Percentiles rank a stretch among this genome's conserved stretches.
These are phyloP conservation scores for Chironomus tentans DNA, from an alignment of 2,888 invertebrate genomes.

Conservation along the genomic window DNA sequence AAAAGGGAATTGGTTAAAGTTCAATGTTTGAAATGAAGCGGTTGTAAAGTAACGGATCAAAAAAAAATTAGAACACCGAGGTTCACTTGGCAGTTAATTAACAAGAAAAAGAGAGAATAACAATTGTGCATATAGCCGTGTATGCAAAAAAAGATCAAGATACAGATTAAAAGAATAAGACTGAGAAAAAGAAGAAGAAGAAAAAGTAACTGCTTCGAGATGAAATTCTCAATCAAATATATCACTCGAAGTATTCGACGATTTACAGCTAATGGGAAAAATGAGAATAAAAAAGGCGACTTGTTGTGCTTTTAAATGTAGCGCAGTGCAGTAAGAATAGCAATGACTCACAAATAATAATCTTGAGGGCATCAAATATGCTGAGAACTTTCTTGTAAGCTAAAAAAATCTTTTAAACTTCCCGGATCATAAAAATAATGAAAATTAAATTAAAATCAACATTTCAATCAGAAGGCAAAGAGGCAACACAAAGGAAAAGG, in stretches of 20 bases:
- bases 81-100: conserved; percentile 11
- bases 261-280: background rate
- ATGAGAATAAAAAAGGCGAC: background rate
- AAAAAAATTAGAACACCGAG: background rate
- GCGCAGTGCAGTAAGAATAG: background rate
- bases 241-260: background rate
- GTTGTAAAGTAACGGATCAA: background rate
- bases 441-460: background rate
- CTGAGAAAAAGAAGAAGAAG: background rate
- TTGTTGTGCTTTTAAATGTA: background rate
- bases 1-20: background rate
- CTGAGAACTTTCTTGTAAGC: background rate
- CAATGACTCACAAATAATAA: background rate
- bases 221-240: conserved; percentile 19
- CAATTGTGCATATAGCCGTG: background rate
- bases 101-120: background rate
- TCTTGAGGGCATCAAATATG: background rate
- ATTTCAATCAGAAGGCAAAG: background rate
- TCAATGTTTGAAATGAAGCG: background rate
- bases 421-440: background rate
- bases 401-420: background rate
- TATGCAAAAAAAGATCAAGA: background rate
- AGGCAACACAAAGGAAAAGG: no score
- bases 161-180: background rate
- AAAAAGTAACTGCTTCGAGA: background rate